A percentile compares a stretch with the other conserved stretches of the same genome.
Conservation (phyloP, 2,888 invertebrate genomes). For the Acrobasis repandana region DNA sequence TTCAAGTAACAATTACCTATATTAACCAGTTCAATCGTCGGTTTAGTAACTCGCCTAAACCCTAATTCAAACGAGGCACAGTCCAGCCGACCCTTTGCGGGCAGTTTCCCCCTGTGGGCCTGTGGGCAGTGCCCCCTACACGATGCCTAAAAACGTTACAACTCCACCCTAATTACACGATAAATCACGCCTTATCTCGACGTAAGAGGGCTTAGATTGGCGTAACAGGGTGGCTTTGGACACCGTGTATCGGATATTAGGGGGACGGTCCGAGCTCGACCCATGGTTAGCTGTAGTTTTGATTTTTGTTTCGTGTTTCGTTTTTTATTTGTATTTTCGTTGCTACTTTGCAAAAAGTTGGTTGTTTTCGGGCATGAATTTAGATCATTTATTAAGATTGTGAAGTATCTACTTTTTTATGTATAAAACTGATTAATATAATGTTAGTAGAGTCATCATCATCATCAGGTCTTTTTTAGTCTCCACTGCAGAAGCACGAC, state of each 20-base stretch:
- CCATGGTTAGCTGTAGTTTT: constrained; percentile 74
- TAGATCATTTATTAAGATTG: too few species aligned
- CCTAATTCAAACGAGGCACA: constrained; percentile 59
- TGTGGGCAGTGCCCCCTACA: constrained; percentile 79
- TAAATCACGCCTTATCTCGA: constrained; percentile 42
- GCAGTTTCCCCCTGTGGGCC: constrained; percentile 79
- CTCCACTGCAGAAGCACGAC: too few species aligned
- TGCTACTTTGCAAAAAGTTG: not conserved
- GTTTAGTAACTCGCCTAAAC: constrained; percentile 1
- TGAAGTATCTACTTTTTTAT: too few species aligned
- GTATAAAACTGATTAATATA: too few species aligned
- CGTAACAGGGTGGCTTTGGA: constrained; percentile 48
- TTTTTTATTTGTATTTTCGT: constrained; percentile 26
- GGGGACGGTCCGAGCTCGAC: constrained; percentile 72
- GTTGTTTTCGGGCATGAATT: not conserved
- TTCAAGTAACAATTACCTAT: too few species aligned
- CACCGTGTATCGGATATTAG: constrained; percentile 53
- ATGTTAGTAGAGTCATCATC: too few species aligned
- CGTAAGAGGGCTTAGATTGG: constrained; percentile 29
- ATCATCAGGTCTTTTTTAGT: too few species aligned
- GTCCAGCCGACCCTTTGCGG: constrained; percentile 77
- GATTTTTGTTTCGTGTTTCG: constrained; percentile 56
- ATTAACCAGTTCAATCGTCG: too few species aligned
- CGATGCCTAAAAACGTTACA: constrained; percentile 66
- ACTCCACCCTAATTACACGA: constrained; percentile 38